phyloP scores from a whole-genome alignment of 2,888 invertebrate genomes.

The Syritta pipiens region DNA sequence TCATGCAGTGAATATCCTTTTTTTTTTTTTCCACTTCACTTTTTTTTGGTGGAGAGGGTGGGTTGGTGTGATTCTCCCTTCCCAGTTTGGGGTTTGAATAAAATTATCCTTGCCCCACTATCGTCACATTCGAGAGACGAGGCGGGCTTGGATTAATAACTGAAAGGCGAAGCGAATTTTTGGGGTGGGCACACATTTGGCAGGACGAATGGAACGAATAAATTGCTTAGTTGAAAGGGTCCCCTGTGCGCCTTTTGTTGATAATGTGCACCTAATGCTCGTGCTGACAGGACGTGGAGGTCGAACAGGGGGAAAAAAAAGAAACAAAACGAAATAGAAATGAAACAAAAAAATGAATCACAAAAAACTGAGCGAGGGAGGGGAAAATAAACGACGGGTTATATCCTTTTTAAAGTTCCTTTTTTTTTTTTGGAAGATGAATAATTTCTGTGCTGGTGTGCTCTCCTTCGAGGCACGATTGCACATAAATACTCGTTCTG shows the following conservation, averaged over 20 bases:
- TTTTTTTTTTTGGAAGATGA: too few relatives aligned
- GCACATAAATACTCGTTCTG: too few relatives aligned
- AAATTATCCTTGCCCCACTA: constrained; percentile 50
- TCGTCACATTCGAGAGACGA: constrained; percentile 37
- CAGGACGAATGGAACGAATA: constrained; percentile 24
- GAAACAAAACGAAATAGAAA: too few relatives aligned
- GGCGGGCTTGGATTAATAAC: constrained; percentile 42
- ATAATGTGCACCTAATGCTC: constrained; percentile 52
- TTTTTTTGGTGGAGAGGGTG: background rate
- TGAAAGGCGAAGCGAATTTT: background rate
- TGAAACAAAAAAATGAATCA: constrained; percentile 8
- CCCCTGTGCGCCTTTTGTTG: constrained; percentile 54
- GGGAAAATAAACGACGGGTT: too few relatives aligned
- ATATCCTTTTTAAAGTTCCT: too few relatives aligned
- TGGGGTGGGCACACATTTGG: constrained; percentile 7
- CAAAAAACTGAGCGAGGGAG: background rate
- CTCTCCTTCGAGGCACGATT: too few relatives aligned
- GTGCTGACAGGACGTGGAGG: constrained; percentile 38
- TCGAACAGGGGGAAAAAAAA: too few relatives aligned
- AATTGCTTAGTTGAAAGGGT: constrained; percentile 19
- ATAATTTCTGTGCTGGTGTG: too few relatives aligned
- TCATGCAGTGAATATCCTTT: constrained; percentile 65
- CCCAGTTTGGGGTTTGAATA: constrained; percentile 60
- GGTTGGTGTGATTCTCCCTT: constrained; percentile 43
- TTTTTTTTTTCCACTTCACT: constrained; percentile 30